Evolutionary conservation across 2,888 invertebrate genomes (phyloP).

Genomic region (Synergus laeviventris): DNA sequence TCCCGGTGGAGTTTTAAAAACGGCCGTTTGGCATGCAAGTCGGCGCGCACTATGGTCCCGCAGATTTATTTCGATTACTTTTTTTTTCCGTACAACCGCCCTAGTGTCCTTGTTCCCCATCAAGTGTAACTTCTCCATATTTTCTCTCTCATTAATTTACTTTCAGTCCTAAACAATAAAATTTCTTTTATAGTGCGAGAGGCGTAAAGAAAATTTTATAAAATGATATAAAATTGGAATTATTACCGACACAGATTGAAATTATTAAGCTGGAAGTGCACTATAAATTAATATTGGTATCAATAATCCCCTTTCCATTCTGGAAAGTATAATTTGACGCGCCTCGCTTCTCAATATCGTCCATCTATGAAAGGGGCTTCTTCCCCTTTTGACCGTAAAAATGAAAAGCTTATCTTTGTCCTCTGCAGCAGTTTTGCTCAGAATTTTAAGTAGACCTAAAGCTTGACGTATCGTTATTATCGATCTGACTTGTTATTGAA

Average conservation of each 20-base stretch:
- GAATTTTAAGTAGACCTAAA: conserved; percentile 21
- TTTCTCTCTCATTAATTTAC: conserved; percentile 15
- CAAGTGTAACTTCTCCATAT: conserved; percentile 45
- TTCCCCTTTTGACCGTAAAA: conserved; percentile 31
- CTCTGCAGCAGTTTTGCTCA: conserved; percentile 10
- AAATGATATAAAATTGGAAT: neutral
- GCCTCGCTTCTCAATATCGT: conserved; percentile 26
- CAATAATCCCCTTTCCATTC: conserved; percentile 3
- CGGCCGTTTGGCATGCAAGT: conserved; percentile 67
- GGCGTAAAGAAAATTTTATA: neutral
- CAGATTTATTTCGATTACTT: conserved; percentile 68
- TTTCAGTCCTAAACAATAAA: neutral
- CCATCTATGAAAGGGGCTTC: conserved; percentile 3
- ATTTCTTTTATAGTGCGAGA: neutral
- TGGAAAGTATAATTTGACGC: conserved; percentile 29
- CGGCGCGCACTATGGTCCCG: conserved; percentile 52
- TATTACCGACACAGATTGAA: conserved; percentile 16
- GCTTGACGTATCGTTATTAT: conserved; percentile 6
- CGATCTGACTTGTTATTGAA: neutral
- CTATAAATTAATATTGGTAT: conserved; percentile 32
- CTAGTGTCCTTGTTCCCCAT: conserved; percentile 43
- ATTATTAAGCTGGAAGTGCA: neutral
- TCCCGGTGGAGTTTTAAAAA: conserved; percentile 69
- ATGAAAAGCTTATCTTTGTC: conserved; percentile 23
- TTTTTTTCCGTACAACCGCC: conserved; percentile 50